These are phyloP conservation scores for Podarcis raffonei DNA, from an alignment of 2,113 vertebrate genomes.

Conservation along the genomic window DNA sequence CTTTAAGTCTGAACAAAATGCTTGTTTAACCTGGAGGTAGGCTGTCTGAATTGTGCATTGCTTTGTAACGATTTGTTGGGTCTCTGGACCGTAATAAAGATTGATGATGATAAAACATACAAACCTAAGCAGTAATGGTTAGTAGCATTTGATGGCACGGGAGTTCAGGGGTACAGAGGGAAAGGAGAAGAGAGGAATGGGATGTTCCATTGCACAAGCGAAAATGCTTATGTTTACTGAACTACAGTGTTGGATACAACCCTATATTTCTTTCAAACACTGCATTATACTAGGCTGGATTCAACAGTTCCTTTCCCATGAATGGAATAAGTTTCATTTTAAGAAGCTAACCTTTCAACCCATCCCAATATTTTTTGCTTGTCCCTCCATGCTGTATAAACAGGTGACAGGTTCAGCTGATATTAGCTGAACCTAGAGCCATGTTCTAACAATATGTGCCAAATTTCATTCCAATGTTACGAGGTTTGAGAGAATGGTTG, in stretches of 20 bases:
- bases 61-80: too few relatives aligned
- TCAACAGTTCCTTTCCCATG: not conserved
- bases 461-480: not conserved
- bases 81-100: too few relatives aligned
- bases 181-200: too few relatives aligned
- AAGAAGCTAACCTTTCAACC: not conserved
- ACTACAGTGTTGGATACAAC: not conserved
- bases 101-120: too few relatives aligned
- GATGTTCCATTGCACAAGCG: too few relatives aligned
- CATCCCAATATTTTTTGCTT: not conserved
- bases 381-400: not conserved
- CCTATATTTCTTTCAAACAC: not conserved
- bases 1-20: too few relatives aligned
- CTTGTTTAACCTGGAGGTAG: too few relatives aligned
- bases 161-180: too few relatives aligned
- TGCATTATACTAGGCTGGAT: not conserved
- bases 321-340: not conserved
- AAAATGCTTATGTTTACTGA: too few relatives aligned
- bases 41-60: too few relatives aligned
- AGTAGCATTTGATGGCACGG: too few relatives aligned
- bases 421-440: not conserved
- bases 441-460: not conserved
- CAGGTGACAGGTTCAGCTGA: not conserved
- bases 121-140: too few relatives aligned
- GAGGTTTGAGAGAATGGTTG: not conserved